Evolutionary conservation across 2,888 invertebrate species (phyloP).

Genomic region (Operophtera brumata): DNA sequence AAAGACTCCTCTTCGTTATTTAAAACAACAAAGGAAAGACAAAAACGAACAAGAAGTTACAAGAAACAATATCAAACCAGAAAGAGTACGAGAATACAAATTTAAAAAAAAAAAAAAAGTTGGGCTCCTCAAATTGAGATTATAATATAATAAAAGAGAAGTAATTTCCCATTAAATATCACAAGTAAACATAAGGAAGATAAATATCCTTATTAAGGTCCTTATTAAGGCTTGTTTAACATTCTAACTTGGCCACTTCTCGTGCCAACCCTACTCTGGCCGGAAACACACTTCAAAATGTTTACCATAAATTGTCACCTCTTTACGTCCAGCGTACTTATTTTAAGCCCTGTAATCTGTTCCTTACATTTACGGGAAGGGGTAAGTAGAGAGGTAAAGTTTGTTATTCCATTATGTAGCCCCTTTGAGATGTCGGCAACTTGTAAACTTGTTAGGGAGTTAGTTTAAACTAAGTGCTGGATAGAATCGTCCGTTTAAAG

Average conservation of each 20-base stretch:
- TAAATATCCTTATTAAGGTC: too few species aligned
- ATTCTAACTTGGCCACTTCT: too few species aligned
- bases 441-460: conserved; percentile 50
- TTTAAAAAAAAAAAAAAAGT: too few species aligned
- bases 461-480: conserved; percentile 38
- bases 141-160: too few species aligned
- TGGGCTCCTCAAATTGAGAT: too few species aligned
- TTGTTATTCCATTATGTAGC: conserved; percentile 49
- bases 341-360: conserved; percentile 41
- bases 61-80: too few species aligned
- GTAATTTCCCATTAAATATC: too few species aligned
- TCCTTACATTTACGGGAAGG: conserved; percentile 36
- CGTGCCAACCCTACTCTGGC: conserved; percentile 24
- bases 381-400: conserved; percentile 31
- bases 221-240: too few species aligned
- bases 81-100: too few species aligned
- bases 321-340: conserved; percentile 29
- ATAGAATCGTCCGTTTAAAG: conserved; percentile 37
- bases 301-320: conserved; percentile 36
- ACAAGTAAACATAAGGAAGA: too few species aligned
- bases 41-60: too few species aligned
- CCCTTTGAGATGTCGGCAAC: conserved; percentile 39
- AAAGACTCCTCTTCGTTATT: conserved; percentile 6
- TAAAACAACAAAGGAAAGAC: background rate
- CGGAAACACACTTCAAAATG: conserved; percentile 32